Evolutionary conservation across 1,140 invertebrate genomes (phyloP), one percentile per base, ranked within the genome.

Genomic region (Drosophila albomicans): DNA sequence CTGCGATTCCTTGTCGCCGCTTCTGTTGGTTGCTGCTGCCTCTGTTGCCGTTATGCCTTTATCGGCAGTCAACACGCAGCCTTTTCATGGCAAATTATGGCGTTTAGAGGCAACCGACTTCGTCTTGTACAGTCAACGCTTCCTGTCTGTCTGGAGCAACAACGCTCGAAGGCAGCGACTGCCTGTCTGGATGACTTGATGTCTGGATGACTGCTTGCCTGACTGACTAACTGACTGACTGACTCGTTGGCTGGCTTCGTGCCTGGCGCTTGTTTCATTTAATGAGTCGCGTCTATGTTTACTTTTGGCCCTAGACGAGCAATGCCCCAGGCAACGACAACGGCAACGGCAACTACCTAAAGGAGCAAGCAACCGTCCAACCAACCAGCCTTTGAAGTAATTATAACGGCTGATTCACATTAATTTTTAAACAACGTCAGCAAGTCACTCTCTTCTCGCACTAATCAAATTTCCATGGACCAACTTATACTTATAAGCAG

Each of bases 81-180:
- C 86, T 88, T 89, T 88, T 88, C 81, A 88, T 89, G 81, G 85
- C 85, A 88, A 88, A 88, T 88, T 88, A 88, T 88, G 81, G 81
- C 84, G 81, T 88, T 88, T 82, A 87, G 82, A 78, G 61, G 63
- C 69, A 67, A 66, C 46, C 54, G 49, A 46, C 48, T 58, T 35
- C 6, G 51, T 54, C 30, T 54, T 54, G 51, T 54, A 15, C 45
- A 61, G 56, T 38, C 66, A 69, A 30, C 49, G 68, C 78, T 70
- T 74, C 76, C 67, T 25, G 13, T n/a, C 46, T 20, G 72, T 72
- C 59, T 71, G 59, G 11, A 35, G 54, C 63, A 64, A 66, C 46
- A 38, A 11, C 64, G 79, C 82, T 79, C 45, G 51, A 74, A 79
- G 79, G 78, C 78, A 81, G 78, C 65, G 81, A 51, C 74, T 67